These are phyloP conservation scores for Stercorarius parasiticus DNA, from an alignment of 2,113 vertebrate genomes.

Conservation along the genomic window DNA sequence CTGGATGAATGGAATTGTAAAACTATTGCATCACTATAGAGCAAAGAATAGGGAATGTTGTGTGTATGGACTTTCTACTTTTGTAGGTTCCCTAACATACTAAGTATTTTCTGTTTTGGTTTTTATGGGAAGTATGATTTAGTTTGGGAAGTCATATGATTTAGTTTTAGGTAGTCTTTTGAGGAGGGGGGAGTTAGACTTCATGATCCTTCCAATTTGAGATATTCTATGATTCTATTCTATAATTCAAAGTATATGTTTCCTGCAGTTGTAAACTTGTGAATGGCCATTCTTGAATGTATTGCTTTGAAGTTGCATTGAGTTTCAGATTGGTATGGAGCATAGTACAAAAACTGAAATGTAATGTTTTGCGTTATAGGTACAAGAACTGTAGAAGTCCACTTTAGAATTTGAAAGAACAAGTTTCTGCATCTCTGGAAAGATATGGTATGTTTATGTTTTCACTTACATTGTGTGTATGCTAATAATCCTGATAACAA, in stretches of 20 bases:
- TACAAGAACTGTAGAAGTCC: slow-evolving; percentile 67
- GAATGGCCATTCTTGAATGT: neutral
- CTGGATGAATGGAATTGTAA: neutral
- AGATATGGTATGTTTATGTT: slow-evolving; percentile 76
- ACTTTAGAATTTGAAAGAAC: slow-evolving; percentile 65
- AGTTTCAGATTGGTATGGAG: neutral
- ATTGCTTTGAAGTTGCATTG: neutral
- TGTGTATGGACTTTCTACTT: neutral
- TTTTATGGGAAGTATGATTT: neutral
- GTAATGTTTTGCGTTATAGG: slow-evolving; percentile 73
- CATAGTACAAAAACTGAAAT: slow-evolving; percentile 53
- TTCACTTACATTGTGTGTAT: neutral
- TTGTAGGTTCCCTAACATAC: neutral
- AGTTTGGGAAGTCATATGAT: neutral
- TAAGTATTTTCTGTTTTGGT: neutral
- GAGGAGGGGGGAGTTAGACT: neutral
- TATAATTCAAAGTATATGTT: neutral
- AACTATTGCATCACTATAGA: neutral
- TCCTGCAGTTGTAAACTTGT: neutral
- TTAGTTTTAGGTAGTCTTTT: neutral
- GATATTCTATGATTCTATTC: neutral
- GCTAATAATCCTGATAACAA: neutral
- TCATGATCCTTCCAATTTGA: neutral
- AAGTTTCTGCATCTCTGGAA: slow-evolving; percentile 67
- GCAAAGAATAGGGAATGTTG: neutral